phyloP scores from a whole-genome alignment of 2,797 vertebrate species.

The Siniperca scherzeri region DNA sequence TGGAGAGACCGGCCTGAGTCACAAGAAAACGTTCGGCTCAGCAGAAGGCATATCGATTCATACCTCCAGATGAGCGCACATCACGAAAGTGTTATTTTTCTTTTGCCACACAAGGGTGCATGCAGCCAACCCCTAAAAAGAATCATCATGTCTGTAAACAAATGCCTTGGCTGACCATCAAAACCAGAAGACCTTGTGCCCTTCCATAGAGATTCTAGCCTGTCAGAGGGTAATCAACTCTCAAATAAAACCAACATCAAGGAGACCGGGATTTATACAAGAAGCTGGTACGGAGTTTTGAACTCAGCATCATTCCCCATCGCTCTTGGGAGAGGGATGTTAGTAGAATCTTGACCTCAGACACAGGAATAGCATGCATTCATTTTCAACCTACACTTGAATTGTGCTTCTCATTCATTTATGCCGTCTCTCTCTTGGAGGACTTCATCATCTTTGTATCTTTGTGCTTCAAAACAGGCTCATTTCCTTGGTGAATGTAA shows the following conservation, averaged over 20 bases:
- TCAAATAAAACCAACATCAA: slow-evolving; percentile 86
- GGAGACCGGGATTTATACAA: slow-evolving; percentile 79
- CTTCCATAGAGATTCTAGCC: slow-evolving; percentile 81
- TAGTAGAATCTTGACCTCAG: slow-evolving; percentile 82
- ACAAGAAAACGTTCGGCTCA: slow-evolving; percentile 67
- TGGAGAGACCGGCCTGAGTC: slow-evolving; percentile 80
- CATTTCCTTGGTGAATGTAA: slow-evolving; percentile 54
- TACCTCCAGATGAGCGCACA: slow-evolving; percentile 75
- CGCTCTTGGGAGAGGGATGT: slow-evolving; percentile 76
- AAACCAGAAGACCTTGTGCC: slow-evolving; percentile 79
- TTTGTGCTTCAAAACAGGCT: slow-evolving; percentile 57
- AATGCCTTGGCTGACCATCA: slow-evolving; percentile 86
- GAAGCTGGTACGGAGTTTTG: slow-evolving; percentile 75
- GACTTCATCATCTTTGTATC: slow-evolving; percentile 67
- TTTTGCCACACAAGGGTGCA: slow-evolving; percentile 71
- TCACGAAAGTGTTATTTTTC: slow-evolving; percentile 74
- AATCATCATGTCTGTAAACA: slow-evolving; percentile 79
- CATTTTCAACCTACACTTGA: slow-evolving; percentile 77
- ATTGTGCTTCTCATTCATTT: slow-evolving; percentile 83
- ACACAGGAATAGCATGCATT: slow-evolving; percentile 82
- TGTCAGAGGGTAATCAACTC: slow-evolving; percentile 87
- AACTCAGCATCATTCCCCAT: slow-evolving; percentile 79
- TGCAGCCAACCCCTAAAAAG: slow-evolving; percentile 75
- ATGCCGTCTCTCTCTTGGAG: slow-evolving; percentile 67
- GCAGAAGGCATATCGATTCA: slow-evolving; percentile 79